Conservation (phyloP, 2,888 invertebrate species). For the Seira sanloemensis region DNA sequence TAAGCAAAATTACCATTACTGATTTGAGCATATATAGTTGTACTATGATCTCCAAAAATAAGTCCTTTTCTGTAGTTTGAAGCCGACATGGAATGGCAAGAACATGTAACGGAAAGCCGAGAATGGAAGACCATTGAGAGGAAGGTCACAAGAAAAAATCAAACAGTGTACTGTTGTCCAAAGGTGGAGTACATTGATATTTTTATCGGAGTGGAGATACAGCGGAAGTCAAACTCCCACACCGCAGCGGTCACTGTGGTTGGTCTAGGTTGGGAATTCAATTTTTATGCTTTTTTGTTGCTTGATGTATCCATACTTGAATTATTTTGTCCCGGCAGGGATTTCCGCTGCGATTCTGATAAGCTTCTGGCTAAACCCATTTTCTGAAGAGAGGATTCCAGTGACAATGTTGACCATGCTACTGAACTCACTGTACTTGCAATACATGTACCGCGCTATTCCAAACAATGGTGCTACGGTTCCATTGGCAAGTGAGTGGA, state of each 20-base stretch:
- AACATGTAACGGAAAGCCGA: slow-evolving; percentile 22
- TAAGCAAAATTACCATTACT: no score
- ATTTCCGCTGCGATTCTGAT: slow-evolving; percentile 49
- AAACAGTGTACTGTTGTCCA: slow-evolving; percentile 20
- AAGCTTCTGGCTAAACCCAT: slow-evolving; percentile 63
- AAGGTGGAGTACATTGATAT: slow-evolving; percentile 26
- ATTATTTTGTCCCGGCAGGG: no score
- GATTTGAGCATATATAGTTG: no score
- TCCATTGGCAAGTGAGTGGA: slow-evolving; percentile 46
- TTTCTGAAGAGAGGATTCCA: slow-evolving; percentile 56
- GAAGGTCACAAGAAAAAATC: neutral
- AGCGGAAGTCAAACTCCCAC: slow-evolving; percentile 42
- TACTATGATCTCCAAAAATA: no score
- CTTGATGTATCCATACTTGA: no score
- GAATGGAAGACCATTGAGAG: slow-evolving; percentile 49
- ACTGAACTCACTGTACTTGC: slow-evolving; percentile 49
- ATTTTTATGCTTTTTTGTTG: no score
- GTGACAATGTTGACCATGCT: slow-evolving; percentile 41
- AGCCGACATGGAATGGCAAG: slow-evolving; percentile 17
- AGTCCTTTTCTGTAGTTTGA: slow-evolving; percentile 16
- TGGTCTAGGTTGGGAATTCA: slow-evolving; percentile 37
- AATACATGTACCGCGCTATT: slow-evolving; percentile 39
- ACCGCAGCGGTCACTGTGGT: slow-evolving; percentile 48
- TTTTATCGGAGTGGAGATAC: slow-evolving; percentile 36
- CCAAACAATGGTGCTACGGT: slow-evolving; percentile 52